Conservation (phyloP, 2,797 vertebrate species). For the Anableps anableps region DNA sequence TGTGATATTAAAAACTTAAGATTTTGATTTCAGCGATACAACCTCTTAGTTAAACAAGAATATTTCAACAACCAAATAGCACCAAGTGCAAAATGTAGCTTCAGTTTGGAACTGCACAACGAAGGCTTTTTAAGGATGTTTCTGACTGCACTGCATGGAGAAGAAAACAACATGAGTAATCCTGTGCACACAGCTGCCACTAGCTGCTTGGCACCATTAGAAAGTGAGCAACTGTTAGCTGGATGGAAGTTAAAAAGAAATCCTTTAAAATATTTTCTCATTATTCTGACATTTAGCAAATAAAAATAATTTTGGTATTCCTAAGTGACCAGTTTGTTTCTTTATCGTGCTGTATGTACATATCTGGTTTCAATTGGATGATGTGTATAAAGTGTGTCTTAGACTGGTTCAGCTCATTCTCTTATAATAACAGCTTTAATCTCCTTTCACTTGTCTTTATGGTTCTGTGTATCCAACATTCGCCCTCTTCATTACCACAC, state of each 20-base stretch:
- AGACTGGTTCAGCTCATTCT: constrained; percentile 23
- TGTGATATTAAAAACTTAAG: background rate
- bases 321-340: background rate
- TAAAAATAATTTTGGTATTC: background rate
- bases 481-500: constrained; percentile 34
- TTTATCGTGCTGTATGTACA: background rate
- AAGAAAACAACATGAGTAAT: background rate
- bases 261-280: background rate
- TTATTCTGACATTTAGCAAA: background rate
- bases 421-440: constrained; percentile 22
- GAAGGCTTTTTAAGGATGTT: background rate
- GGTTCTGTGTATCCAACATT: constrained; percentile 33
- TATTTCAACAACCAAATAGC: background rate
- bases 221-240: background rate
- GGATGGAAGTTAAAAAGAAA: background rate
- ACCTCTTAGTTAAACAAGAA: background rate
- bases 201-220: background rate
- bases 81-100: background rate
- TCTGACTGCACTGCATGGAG: background rate
- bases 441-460: constrained; percentile 32
- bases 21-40: background rate
- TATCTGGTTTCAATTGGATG: background rate
- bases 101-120: background rate
- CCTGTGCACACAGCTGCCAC: background rate
- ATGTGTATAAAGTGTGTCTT: constrained; percentile 1